These are phyloP conservation scores for Patella caerulea DNA, from an alignment of 2,888 invertebrate species.

Conservation along the genomic window DNA sequence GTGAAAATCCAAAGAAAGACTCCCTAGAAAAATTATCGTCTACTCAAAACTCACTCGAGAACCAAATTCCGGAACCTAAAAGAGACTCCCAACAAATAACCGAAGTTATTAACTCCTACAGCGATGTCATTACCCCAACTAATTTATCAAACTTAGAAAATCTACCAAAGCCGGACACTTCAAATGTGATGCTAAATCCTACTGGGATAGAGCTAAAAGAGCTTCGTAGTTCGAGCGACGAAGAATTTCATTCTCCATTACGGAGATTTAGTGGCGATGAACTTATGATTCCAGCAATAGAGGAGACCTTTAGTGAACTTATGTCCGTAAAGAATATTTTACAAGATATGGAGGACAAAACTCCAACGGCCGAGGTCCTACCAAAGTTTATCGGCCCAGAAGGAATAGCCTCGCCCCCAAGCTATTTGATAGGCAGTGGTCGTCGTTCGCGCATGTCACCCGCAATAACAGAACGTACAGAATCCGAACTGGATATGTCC, in stretches of 20 bases:
- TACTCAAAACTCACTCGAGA: neutral
- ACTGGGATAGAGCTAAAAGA: neutral
- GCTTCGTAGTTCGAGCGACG: neutral
- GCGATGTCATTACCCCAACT: neutral
- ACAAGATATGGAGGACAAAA: constrained; percentile 45
- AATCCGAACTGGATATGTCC: constrained; percentile 62
- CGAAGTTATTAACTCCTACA: neutral
- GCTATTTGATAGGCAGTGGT: constrained; percentile 12
- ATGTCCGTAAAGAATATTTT: constrained; percentile 40
- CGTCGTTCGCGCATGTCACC: constrained; percentile 40
- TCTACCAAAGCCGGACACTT: neutral
- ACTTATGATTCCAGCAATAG: constrained; percentile 35
- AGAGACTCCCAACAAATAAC: neutral
- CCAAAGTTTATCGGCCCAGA: constrained; percentile 24
- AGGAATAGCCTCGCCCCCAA: constrained; percentile 15
- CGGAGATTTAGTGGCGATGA: neutral
- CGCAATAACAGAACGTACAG: constrained; percentile 46
- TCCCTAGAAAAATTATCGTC: too few species aligned
- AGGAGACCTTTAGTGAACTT: constrained; percentile 40
- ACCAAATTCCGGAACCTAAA: neutral
- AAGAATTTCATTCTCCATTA: neutral
- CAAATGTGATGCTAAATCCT: neutral
- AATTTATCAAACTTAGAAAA: neutral
- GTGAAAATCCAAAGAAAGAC: neutral
- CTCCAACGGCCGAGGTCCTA: constrained; percentile 40